Conservation (phyloP, 2,888 invertebrate genomes). For the Charanyca ferruginea region DNA sequence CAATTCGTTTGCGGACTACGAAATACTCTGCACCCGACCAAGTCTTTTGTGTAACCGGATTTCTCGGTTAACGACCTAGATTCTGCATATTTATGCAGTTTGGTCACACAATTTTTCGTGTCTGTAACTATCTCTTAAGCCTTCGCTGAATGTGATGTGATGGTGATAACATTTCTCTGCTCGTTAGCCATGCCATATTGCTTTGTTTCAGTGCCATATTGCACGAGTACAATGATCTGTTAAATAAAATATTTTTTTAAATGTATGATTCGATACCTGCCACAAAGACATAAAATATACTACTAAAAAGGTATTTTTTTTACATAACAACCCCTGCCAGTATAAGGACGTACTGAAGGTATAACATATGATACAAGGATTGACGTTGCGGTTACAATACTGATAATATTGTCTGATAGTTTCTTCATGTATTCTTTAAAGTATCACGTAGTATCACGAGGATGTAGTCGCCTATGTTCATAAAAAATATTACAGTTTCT, state of each 20-base stretch:
- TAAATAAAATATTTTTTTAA: conserved; percentile 4
- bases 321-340: too few species aligned
- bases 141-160: conserved; percentile 48
- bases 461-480: too few species aligned
- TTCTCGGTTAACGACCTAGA: conserved; percentile 85
- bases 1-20: conserved; percentile 84
- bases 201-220: conserved; percentile 11
- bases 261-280: neutral
- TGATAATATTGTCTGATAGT: too few species aligned
- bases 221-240: neutral
- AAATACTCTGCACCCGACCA: conserved; percentile 81
- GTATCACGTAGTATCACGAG: too few species aligned
- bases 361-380: too few species aligned
- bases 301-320: too few species aligned
- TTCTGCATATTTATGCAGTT: conserved; percentile 84
- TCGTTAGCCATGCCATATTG: conserved; percentile 33
- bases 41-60: conserved; percentile 86
- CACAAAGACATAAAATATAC: too few species aligned
- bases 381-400: too few species aligned
- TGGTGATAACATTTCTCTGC: conserved; percentile 44
- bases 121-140: conserved; percentile 68
- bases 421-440: too few species aligned
- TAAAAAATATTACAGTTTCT: too few species aligned
- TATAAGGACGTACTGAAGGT: too few species aligned
- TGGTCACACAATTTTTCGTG: conserved; percentile 78